Evolutionary conservation across 2,888 invertebrate species (phyloP).

Genomic region (Cremastinae sp.): DNA sequence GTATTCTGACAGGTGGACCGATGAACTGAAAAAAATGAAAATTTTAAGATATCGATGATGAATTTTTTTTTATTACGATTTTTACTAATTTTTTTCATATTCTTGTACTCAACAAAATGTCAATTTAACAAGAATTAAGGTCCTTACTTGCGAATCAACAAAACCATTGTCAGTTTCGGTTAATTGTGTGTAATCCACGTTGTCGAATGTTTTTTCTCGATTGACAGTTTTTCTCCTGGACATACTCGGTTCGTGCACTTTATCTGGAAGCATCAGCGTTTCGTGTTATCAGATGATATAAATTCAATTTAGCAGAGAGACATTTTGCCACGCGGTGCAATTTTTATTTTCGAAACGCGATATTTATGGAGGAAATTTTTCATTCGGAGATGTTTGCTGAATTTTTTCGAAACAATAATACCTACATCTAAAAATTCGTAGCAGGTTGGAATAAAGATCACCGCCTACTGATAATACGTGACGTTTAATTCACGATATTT

Average conservation of each 20-base stretch:
- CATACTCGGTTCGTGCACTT: conserved; percentile 82
- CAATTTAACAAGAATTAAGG: too few relatives aligned
- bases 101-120: too few relatives aligned
- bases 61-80: neutral
- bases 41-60: neutral
- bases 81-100: too few relatives aligned
- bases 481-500: conserved; percentile 1
- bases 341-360: too few relatives aligned
- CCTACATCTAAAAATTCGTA: conserved; percentile 23
- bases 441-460: conserved; percentile 22
- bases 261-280: conserved; percentile 75
- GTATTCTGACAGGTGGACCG: conserved; percentile 86
- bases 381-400: too few relatives aligned
- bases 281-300: neutral
- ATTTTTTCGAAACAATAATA: conserved; percentile 10
- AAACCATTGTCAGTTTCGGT: conserved; percentile 84
- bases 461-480: conserved; percentile 35
- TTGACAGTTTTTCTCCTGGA: conserved; percentile 83
- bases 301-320: too few relatives aligned
- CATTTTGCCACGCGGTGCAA: too few relatives aligned
- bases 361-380: too few relatives aligned
- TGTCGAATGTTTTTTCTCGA: conserved; percentile 80
- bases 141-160: conserved; percentile 83
- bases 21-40: conserved; percentile 81
- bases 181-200: conserved; percentile 84